Percentiles rank a stretch among this genome's conserved stretches.
phyloP scores from a whole-genome alignment of 2,888 invertebrate genomes.

The Volucella bombylans region DNA sequence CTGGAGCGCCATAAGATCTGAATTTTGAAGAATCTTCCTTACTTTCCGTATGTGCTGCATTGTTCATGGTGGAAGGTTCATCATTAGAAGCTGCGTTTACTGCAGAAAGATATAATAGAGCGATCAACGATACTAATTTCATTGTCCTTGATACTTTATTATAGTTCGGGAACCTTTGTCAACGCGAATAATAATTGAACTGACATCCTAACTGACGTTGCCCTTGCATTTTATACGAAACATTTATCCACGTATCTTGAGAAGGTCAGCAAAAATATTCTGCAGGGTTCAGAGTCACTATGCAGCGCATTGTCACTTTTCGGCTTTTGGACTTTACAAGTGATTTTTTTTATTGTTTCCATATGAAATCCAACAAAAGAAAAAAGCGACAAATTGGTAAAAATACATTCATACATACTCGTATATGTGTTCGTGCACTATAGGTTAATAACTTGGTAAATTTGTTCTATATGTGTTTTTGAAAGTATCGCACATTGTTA shows the following conservation, averaged over 20 bases:
- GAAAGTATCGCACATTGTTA: too few species aligned
- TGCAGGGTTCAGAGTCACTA: neutral
- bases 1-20: constrained; percentile 57
- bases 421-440: neutral
- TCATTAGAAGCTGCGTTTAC: constrained; percentile 33
- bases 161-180: constrained; percentile 1
- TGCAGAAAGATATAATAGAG: constrained; percentile 46
- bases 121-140: constrained; percentile 60
- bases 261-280: constrained; percentile 58
- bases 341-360: constrained; percentile 18
- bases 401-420: neutral
- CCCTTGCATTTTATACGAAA: constrained; percentile 61
- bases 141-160: constrained; percentile 19
- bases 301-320: constrained; percentile 29
- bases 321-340: neutral
- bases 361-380: neutral
- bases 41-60: constrained; percentile 8
- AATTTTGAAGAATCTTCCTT: constrained; percentile 37
- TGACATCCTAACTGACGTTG: constrained; percentile 67
- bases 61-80: constrained; percentile 39
- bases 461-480: neutral
- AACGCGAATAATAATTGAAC: constrained; percentile 30
- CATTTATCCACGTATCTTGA: constrained; percentile 30
- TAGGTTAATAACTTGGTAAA: constrained; percentile 3
- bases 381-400: constrained; percentile 29